phyloP scores from a whole-genome alignment of 1,140 invertebrate species.

The Leptopilina clavipes region DNA sequence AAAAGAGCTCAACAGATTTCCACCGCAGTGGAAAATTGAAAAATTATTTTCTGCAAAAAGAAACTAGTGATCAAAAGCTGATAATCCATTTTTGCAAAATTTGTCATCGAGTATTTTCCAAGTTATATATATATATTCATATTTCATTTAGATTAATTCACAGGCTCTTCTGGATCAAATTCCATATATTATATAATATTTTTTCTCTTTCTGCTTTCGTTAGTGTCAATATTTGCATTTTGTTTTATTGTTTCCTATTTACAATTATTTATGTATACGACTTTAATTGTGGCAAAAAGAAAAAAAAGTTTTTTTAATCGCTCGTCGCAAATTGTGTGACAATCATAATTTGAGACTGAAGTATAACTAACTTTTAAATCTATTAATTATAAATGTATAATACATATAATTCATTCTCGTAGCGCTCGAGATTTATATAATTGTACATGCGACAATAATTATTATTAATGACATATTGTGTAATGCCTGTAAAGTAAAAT shows the following conservation, averaged over 20 bases:
- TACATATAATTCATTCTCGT: not conserved
- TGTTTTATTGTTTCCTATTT: slow-evolving; percentile 2
- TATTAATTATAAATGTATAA: not conserved
- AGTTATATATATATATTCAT: not conserved
- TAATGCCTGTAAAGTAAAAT: slow-evolving; percentile 13
- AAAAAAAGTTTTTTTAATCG: not conserved
- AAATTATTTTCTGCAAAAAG: not conserved
- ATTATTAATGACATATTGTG: slow-evolving; percentile 1
- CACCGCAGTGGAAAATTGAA: not conserved
- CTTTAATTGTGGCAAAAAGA: not conserved
- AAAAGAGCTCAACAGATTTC: not conserved
- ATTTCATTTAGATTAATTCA: not conserved
- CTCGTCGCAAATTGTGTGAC: slow-evolving; percentile 26
- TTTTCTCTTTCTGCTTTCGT: slow-evolving; percentile 9
- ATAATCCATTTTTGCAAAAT: not conserved
- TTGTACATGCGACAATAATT: not conserved
- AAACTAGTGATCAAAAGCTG: not conserved
- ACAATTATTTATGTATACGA: slow-evolving; percentile 10
- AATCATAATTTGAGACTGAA: slow-evolving; percentile 33
- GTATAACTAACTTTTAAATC: slow-evolving; percentile 3
- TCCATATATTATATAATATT: not conserved
- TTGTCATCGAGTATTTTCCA: not conserved
- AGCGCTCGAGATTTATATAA: slow-evolving; percentile 4
- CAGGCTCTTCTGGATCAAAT: not conserved
- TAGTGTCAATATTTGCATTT: slow-evolving; percentile 21